phyloP scores from a whole-genome alignment of 2,797 vertebrate genomes.

The Hippopotamyrus pictus region DNA sequence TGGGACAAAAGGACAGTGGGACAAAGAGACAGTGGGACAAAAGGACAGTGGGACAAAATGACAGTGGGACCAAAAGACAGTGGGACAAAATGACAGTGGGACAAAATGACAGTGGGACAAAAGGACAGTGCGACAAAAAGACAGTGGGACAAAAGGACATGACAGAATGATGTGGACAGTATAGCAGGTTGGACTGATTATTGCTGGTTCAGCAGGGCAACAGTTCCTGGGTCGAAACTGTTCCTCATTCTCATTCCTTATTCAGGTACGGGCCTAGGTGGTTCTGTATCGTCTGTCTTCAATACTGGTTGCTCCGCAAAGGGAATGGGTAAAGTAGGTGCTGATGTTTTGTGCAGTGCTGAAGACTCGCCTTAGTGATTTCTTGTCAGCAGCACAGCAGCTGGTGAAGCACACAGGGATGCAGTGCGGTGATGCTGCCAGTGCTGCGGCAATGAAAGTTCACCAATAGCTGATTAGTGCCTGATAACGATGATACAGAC shows the following conservation, averaged over 20 bases:
- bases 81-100: neutral
- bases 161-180: neutral
- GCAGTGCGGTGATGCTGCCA: neutral
- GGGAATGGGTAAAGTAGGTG: neutral
- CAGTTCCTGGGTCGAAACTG: neutral
- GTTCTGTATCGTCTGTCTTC: neutral
- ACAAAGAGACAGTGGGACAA: neutral
- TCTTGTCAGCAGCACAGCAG: neutral
- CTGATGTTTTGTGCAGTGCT: neutral
- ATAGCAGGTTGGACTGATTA: neutral
- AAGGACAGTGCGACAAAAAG: too few relatives aligned
- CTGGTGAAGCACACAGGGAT: neutral
- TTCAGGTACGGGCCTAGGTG: neutral
- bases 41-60: neutral
- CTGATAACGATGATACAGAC: neutral
- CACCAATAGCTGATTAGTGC: neutral
- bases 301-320: neutral
- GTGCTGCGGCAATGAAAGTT: neutral
- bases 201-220: neutral
- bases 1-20: neutral
- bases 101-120: too few relatives aligned
- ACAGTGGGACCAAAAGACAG: neutral
- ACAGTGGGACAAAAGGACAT: neutral
- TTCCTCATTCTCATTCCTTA: neutral
- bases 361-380: neutral